These are phyloP conservation scores for Smutsia temminckii DNA, from an alignment of 2,797 vertebrate genomes.

Conservation along the genomic window DNA sequence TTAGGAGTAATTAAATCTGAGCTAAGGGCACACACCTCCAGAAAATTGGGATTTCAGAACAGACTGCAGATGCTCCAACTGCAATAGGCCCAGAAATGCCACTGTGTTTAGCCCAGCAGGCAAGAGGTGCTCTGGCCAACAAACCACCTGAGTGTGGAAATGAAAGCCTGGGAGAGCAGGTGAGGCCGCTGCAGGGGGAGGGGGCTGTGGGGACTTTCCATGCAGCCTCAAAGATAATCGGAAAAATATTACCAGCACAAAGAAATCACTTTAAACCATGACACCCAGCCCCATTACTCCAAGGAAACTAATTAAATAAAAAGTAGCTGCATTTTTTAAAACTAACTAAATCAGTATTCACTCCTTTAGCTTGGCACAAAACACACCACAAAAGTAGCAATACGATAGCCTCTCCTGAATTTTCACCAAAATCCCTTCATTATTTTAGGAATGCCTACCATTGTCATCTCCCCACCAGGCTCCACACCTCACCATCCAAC, in stretches of 20 bases:
- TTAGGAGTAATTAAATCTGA: not conserved
- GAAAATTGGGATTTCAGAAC: not conserved
- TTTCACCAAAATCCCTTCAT: not conserved
- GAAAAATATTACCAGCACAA: not conserved
- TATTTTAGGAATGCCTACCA: not conserved
- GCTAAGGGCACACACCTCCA: not conserved
- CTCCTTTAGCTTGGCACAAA: not conserved
- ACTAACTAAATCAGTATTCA: not conserved
- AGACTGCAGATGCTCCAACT: not conserved
- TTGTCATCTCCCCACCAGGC: not conserved
- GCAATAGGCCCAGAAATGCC: not conserved
- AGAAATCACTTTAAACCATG: not conserved
- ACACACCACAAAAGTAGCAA: not conserved
- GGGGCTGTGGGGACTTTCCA: rapidly evolving
- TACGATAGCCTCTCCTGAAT: not conserved
- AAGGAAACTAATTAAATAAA: conserved; percentile 7
- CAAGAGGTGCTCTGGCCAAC: not conserved
- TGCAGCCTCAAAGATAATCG: not conserved
- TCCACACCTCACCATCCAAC: not conserved
- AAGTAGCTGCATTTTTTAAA: not conserved
- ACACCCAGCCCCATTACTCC: not conserved
- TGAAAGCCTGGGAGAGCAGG: not conserved
- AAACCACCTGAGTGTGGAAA: not conserved
- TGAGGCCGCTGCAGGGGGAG: not conserved
- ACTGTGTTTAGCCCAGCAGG: not conserved